phyloP scores from a whole-genome alignment of 2,797 vertebrate species.

The Spea hammondii region DNA sequence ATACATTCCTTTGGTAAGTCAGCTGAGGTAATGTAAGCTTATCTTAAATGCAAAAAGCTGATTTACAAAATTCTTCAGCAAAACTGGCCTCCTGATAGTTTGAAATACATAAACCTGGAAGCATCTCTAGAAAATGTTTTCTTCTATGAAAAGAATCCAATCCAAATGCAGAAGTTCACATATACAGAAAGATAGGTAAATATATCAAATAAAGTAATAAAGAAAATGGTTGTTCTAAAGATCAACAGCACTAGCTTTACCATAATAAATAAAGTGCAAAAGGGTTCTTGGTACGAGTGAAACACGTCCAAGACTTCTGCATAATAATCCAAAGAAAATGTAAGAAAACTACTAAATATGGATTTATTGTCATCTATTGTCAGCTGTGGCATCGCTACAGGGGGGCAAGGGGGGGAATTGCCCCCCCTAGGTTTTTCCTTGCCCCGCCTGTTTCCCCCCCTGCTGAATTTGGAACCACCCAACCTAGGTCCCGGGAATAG shows the following conservation, averaged over 20 bases:
- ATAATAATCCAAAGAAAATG: no score
- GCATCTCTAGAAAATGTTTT: background rate
- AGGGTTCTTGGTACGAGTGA: background rate
- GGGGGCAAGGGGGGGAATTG: no score
- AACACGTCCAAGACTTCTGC: background rate
- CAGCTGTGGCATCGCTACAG: no score
- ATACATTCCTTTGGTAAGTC: conserved; percentile 62
- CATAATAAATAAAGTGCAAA: no score
- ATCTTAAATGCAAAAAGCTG: conserved; percentile 55
- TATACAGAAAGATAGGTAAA: background rate
- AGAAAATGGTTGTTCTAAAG: background rate
- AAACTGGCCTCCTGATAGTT: background rate
- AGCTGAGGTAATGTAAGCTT: conserved; percentile 65
- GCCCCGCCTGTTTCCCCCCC: no score
- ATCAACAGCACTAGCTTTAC: background rate
- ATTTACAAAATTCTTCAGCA: conserved; percentile 31
- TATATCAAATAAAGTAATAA: background rate
- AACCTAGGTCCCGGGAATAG: no score
- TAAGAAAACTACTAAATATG: no score
- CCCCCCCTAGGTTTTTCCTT: no score
- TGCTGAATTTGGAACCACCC: no score
- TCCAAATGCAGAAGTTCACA: background rate
- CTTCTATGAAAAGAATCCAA: background rate
- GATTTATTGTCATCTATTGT: no score
- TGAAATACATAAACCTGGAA: conserved; percentile 17